Conservation (phyloP, 1,140 invertebrate genomes). For the Cataglyphis hispanica region DNA sequence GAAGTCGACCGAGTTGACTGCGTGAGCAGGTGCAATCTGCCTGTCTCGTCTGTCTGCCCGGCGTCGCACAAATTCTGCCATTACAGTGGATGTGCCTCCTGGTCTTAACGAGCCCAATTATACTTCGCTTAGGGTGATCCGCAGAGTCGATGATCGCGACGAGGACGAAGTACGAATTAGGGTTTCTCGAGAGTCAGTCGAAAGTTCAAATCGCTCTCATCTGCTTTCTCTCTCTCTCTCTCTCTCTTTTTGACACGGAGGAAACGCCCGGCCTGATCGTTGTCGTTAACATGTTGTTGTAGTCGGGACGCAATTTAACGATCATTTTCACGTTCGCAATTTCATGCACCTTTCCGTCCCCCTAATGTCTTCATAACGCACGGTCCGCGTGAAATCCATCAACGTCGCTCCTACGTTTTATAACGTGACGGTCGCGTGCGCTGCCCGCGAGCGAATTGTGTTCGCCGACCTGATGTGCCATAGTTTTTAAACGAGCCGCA, state of each 20-base stretch:
- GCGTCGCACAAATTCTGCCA: constrained; percentile 34
- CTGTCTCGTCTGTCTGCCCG: not conserved
- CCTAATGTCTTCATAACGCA: constrained; percentile 66
- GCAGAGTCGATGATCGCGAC: constrained; percentile 64
- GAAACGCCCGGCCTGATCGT: constrained; percentile 44
- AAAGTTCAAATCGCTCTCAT: constrained; percentile 47
- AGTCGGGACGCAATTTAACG: constrained; percentile 62
- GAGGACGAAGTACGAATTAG: constrained; percentile 60
- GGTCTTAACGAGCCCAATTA: constrained; percentile 75
- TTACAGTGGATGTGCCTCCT: constrained; percentile 33
- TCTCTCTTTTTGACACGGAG: constrained; percentile 20
- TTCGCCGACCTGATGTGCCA: constrained; percentile 11
- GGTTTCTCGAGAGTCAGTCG: constrained; percentile 29
- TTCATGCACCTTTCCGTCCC: constrained; percentile 61
- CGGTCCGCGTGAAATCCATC: constrained; percentile 41
- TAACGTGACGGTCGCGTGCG: constrained; percentile 58
- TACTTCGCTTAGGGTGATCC: constrained; percentile 76
- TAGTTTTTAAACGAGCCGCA: constrained; percentile 36
- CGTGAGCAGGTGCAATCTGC: constrained; percentile 53
- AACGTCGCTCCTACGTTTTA: constrained; percentile 59
- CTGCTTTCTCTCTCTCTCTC: constrained; percentile 20
- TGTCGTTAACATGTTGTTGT: constrained; percentile 67
- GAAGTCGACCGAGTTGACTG: constrained; percentile 52
- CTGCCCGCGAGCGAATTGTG: constrained; percentile 47
- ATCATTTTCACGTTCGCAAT: constrained; percentile 65